These are phyloP conservation scores for Telmatherina bonti DNA, from an alignment of 2,797 vertebrate species.

Conservation along the genomic window DNA sequence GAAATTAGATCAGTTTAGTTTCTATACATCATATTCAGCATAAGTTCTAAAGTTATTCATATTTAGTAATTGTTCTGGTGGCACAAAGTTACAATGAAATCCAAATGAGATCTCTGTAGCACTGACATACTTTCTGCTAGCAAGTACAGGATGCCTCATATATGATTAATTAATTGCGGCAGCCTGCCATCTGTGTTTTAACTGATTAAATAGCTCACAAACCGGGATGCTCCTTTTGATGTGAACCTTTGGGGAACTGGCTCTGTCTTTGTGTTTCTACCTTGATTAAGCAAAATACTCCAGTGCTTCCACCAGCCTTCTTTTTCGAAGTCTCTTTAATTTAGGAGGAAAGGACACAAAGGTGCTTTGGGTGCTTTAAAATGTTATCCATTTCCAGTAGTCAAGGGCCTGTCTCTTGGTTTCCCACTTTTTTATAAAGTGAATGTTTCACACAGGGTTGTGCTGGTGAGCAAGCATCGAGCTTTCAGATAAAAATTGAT, in stretches of 20 bases:
- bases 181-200: conserved; percentile 89
- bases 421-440: conserved; percentile 65
- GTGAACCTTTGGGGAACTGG: conserved; percentile 83
- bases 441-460: conserved; percentile 78
- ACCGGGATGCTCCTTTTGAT: conserved; percentile 87
- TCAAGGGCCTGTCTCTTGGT: conserved; percentile 55
- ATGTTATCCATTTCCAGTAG: conserved; percentile 78
- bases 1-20: background rate
- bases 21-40: conserved; percentile 44
- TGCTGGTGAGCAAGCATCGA: conserved; percentile 78
- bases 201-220: conserved; percentile 88
- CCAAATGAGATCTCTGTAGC: conserved; percentile 84
- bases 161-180: conserved; percentile 87
- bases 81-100: conserved; percentile 73
- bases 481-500: conserved; percentile 87
- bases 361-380: conserved; percentile 77
- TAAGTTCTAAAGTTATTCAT: conserved; percentile 60
- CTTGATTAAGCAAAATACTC: conserved; percentile 86
- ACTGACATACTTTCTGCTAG: conserved; percentile 83
- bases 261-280: conserved; percentile 82
- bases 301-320: conserved; percentile 72
- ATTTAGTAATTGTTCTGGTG: conserved; percentile 70
- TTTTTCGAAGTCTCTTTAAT: conserved; percentile 85
- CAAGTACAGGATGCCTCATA: conserved; percentile 85
- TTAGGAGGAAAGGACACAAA: conserved; percentile 81